Conservation (phyloP, 2,797 vertebrate genomes). For the Mallotus villosus region DNA sequence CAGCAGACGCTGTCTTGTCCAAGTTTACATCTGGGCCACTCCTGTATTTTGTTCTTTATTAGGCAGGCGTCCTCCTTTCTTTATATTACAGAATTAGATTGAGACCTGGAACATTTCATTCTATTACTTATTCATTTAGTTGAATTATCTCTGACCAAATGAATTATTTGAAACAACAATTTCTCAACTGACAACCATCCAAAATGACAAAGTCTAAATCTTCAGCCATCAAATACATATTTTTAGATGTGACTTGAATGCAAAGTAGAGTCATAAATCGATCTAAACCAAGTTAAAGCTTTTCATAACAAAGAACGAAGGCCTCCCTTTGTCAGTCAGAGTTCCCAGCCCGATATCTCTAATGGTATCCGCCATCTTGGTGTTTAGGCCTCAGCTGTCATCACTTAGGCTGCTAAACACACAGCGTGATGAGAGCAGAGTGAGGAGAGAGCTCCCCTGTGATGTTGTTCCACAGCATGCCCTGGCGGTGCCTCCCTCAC, state of each 20-base stretch:
- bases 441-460: conserved; percentile 9
- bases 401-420: conserved; percentile 25
- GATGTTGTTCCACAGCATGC: conserved; percentile 6
- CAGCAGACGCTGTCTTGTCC: not conserved
- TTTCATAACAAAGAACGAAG: no score
- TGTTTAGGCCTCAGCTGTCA: conserved; percentile 38
- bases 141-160: no score
- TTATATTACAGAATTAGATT: not conserved
- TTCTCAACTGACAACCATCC: no score
- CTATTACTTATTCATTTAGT: no score
- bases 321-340: no score
- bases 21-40: conserved; percentile 2
- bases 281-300: no score
- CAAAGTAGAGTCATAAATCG: no score
- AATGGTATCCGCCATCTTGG: conserved; percentile 20
- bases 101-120: no score
- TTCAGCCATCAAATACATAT: no score
- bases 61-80: not conserved
- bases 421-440: conserved; percentile 20
- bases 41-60: not conserved
- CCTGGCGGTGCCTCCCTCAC: conserved; percentile 10
- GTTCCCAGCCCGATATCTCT: not conserved
- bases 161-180: no score
- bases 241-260: no score
- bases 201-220: no score